Evolutionary conservation across 2,797 vertebrate species (phyloP).

Genomic region (Semaprochilodus insignis): DNA sequence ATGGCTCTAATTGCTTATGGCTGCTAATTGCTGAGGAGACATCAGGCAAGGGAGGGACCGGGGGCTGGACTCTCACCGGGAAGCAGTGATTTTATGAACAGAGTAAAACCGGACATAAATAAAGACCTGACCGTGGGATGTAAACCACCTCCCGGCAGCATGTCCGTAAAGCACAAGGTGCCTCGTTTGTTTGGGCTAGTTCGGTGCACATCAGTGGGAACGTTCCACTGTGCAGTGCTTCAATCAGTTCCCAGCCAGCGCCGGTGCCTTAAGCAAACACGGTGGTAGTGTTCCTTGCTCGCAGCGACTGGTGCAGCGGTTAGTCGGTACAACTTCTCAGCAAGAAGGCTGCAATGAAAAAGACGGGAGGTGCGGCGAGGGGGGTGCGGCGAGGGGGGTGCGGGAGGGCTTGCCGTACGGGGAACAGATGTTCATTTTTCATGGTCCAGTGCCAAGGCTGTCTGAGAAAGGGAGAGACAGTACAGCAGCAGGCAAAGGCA

Average conservation of each 20-base stretch:
- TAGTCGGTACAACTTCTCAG: conserved; percentile 27
- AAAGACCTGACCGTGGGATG: conserved; percentile 31
- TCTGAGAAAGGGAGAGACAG: conserved; percentile 4
- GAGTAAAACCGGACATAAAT: conserved; percentile 54
- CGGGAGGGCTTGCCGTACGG: not conserved
- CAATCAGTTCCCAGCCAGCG: conserved; percentile 10
- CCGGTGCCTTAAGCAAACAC: conserved; percentile 6
- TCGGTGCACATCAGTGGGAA: not conserved
- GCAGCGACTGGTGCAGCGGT: conserved; percentile 1
- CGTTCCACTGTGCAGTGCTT: conserved; percentile 14
- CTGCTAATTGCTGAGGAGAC: conserved; percentile 50
- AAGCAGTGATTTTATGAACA: conserved; percentile 37
- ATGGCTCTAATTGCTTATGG: conserved; percentile 61
- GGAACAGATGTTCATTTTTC: conserved; percentile 53
- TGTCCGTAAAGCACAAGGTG: not conserved
- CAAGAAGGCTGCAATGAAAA: conserved; percentile 13
- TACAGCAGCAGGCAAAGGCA: not conserved
- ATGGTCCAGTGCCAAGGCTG: conserved; percentile 38
- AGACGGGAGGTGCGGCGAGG: not conserved
- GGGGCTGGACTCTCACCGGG: conserved; percentile 29
- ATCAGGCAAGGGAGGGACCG: conserved; percentile 20
- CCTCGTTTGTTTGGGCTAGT: not conserved
- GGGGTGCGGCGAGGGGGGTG: not conserved
- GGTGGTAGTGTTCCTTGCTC: not conserved
- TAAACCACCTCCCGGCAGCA: conserved; percentile 10